Percentiles rank a stretch among this genome's conserved stretches.
These are phyloP conservation scores for Pipistrellus pygmaeus DNA, from an alignment of 2,797 vertebrate genomes.

Conservation along the genomic window DNA sequence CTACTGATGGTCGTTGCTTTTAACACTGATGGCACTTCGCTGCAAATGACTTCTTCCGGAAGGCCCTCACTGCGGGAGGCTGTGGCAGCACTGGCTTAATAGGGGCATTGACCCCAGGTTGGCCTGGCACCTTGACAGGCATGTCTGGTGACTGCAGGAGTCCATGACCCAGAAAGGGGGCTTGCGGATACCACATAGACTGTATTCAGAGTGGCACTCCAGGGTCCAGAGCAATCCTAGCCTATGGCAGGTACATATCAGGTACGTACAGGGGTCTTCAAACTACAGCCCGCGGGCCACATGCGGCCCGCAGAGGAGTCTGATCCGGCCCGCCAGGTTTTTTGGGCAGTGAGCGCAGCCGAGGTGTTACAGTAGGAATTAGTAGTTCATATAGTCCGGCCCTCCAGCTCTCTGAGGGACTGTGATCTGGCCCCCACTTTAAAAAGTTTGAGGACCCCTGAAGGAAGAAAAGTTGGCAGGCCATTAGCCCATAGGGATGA, in stretches of 20 bases:
- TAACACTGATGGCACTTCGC: slow-evolving; percentile 77
- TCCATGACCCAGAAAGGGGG: not conserved
- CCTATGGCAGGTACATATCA: not conserved
- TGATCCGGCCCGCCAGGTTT: too few species aligned
- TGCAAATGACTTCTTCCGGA: slow-evolving; percentile 74
- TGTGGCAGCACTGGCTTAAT: not conserved
- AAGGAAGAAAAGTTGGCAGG: not conserved
- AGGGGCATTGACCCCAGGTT: not conserved
- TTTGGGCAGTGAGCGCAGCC: too few species aligned
- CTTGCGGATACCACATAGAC: not conserved
- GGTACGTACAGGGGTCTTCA: too few species aligned
- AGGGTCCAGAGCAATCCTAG: not conserved
- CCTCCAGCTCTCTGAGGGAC: too few species aligned
- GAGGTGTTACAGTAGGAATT: too few species aligned
- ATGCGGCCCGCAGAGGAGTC: too few species aligned
- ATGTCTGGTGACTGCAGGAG: not conserved
- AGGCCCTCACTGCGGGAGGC: not conserved
- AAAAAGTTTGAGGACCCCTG: too few species aligned
- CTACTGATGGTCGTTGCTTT: slow-evolving; percentile 84
- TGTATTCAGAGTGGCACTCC: not conserved
- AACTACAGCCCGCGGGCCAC: too few species aligned
- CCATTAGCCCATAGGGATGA: fast-evolving
- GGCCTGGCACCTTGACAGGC: slow-evolving; percentile 55
- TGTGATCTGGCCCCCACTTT: too few species aligned
- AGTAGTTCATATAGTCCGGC: too few species aligned